These are phyloP conservation scores for Yponomeuta evonymella DNA, from an alignment of 2,888 invertebrate genomes.

Conservation along the genomic window DNA sequence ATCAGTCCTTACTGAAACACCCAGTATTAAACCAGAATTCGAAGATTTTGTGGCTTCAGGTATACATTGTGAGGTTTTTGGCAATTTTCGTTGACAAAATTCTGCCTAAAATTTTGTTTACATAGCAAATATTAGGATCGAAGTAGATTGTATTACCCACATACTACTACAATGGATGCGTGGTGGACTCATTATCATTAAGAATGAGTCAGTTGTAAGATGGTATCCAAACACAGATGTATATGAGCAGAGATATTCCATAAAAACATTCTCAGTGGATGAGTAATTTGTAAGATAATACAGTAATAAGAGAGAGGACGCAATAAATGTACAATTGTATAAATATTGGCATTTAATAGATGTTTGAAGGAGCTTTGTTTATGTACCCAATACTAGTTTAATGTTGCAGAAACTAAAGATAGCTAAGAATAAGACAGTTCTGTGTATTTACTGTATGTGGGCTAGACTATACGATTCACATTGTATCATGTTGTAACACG, in stretches of 20 bases:
- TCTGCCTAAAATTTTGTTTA: no score
- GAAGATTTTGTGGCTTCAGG: no score
- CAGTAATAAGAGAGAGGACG: neutral
- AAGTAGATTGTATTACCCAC: no score
- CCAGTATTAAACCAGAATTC: no score
- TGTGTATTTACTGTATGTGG: neutral
- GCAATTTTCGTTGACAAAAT: no score
- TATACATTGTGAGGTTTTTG: no score
- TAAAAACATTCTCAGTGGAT: constrained; percentile 23
- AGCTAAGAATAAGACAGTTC: neutral
- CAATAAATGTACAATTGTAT: neutral
- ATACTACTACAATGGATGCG: neutral
- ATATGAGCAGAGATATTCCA: constrained; percentile 32
- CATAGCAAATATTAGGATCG: no score
- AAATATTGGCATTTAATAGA: neutral
- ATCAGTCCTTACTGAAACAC: no score
- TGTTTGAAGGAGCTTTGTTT: neutral
- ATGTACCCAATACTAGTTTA: neutral
- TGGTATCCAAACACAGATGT: constrained; percentile 46
- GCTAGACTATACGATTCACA: neutral
- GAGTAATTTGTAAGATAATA: neutral
- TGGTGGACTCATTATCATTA: constrained; percentile 42
- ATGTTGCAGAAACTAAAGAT: neutral
- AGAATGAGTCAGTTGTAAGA: constrained; percentile 39
- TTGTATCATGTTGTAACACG: neutral